These are phyloP conservation scores for Hylomyscus alleni DNA, from an alignment of 2,797 vertebrate species.

Conservation along the genomic window DNA sequence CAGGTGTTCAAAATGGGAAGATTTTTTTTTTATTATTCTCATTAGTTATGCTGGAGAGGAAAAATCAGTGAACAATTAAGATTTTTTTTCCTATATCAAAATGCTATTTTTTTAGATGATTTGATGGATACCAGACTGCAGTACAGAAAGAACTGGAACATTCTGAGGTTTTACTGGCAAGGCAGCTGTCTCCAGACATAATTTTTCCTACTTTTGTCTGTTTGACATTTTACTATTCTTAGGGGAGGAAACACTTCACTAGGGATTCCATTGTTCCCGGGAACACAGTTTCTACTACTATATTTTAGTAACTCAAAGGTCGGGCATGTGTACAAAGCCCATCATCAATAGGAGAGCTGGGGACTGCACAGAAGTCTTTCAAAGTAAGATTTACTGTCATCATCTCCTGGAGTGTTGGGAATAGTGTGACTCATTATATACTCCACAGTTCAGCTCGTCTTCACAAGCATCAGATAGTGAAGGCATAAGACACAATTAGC, in stretches of 20 bases:
- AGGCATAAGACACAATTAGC: not conserved
- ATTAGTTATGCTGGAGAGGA: constrained; percentile 44
- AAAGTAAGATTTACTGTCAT: constrained; percentile 54
- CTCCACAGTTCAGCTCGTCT: constrained; percentile 28
- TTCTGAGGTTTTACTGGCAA: not conserved
- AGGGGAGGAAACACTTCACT: constrained; percentile 69
- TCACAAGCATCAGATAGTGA: constrained; percentile 44
- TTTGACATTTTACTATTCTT: constrained; percentile 78
- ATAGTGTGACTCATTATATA: constrained; percentile 7
- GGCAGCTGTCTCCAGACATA: constrained; percentile 71
- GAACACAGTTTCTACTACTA: constrained; percentile 3
- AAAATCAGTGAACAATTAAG: constrained; percentile 65
- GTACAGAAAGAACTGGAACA: not conserved
- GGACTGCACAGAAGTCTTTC: not conserved
- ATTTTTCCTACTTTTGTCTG: constrained; percentile 77
- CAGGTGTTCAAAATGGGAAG: constrained; percentile 31
- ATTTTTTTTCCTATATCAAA: constrained; percentile 39
- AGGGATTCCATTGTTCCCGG: constrained; percentile 64
- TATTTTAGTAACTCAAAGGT: constrained; percentile 74
- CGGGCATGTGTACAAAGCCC: constrained; percentile 67
- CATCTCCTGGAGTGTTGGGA: constrained; percentile 10
- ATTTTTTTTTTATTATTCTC: not conserved
- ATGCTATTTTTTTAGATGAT: constrained; percentile 58
- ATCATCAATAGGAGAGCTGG: not conserved
- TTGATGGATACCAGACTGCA: constrained; percentile 53